Evolutionary conservation across 2,113 vertebrate species (phyloP), one percentile per base, ranked within the genome.

Genomic region (Platysteira castanea): DNA sequence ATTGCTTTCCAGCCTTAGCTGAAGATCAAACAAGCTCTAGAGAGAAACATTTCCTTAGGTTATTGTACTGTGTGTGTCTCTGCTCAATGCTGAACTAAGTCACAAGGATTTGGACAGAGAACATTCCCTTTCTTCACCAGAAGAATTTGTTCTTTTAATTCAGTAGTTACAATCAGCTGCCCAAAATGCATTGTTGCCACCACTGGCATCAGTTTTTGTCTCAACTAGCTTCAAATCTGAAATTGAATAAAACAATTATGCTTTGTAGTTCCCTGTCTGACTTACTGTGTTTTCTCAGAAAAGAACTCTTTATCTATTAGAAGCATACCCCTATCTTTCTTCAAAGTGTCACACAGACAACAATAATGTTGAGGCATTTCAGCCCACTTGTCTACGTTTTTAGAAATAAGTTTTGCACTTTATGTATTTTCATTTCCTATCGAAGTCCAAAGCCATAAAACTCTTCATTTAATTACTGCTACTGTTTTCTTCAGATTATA

Each of bases 1-100:
- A 92, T 89, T 93, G 53, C 73, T 92, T 95, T 87, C 54, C 47
- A 95, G 54, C 47, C 37, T 56, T 65, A 82, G 69, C n/a, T 93
- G 90, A 95, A 83, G 57, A 94, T 73, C 95, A 95, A 90, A 91
- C 27, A 42, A 30, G 23, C 80, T 90, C 56, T 54, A 21, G 76
- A 86, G 42, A 94, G 67, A 94, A 95, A 69, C 41, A n/a, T 69
- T 68, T 82, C 76, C 69, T 93, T 63, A 73, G 39, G 54, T 82
- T 63, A 60, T 60, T 76, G 44, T 10, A 28, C 74, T 53, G 22
- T 18, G 20, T 10, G 3, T 18, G 39, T 75, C 61, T 91, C 82
- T 63, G 65, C 81, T 71, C 59, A 37, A 0, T 21, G 71, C 83
- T 80, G 56, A 94, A 80, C 71, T 52, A 83, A 94, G 63, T 82